phyloP scores from a whole-genome alignment of 1,140 invertebrate genomes.

The Diuraphis noxia region DNA sequence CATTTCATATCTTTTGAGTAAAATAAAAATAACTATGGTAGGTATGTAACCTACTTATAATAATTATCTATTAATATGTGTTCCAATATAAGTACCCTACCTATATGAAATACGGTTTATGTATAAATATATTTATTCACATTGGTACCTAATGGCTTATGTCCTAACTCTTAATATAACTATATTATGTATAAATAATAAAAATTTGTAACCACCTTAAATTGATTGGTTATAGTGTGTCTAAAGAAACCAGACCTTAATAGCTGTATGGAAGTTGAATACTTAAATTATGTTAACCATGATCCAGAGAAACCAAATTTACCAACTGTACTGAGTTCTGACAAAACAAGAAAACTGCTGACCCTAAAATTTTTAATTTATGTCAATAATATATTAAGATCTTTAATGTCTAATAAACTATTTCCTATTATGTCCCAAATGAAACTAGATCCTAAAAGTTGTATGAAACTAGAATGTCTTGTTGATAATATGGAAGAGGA shows the following conservation, averaged over 20 bases:
- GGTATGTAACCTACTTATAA: too few relatives aligned
- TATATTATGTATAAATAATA: conserved; percentile 8
- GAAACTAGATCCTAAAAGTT: not conserved
- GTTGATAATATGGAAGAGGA: not conserved
- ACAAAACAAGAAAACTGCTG: not conserved
- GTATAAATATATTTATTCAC: conserved; percentile 12
- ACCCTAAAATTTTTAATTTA: not conserved
- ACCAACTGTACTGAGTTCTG: conserved; percentile 2
- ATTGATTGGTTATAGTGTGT: not conserved
- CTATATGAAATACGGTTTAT: conserved; percentile 18
- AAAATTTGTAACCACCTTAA: not conserved
- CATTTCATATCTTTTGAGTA: too few relatives aligned
- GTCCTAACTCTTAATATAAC: conserved; percentile 3
- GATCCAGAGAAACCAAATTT: not conserved
- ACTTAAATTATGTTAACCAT: not conserved
- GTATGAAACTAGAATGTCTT: conserved; percentile 3
- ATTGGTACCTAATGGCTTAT: conserved; percentile 2
- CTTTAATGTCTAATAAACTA: not conserved
- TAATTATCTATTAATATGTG: too few relatives aligned
- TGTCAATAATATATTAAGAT: conserved; percentile 9
- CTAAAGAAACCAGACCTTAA: not conserved
- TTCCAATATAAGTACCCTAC: not conserved
- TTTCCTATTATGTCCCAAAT: not conserved
- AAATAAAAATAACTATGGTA: too few relatives aligned
- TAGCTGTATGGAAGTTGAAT: conserved; percentile 7